Evolutionary conservation across 1,140 invertebrate species (phyloP).

Genomic region (Diorhabda elongata): DNA sequence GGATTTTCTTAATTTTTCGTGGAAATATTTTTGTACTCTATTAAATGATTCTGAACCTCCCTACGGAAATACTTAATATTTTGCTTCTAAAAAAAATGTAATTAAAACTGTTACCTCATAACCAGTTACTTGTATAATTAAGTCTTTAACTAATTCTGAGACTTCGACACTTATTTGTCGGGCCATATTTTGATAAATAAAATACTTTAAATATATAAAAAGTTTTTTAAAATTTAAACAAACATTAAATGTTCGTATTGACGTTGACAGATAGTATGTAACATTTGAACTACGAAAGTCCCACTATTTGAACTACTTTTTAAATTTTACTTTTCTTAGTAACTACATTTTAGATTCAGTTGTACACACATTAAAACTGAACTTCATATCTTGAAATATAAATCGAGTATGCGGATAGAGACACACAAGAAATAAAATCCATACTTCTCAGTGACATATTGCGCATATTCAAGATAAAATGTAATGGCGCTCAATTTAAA

Average conservation of each 20-base stretch:
- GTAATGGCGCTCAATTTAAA: too few relatives aligned
- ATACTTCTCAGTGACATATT: too few relatives aligned
- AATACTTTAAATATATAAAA: background rate
- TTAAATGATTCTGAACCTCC: constrained; percentile 32
- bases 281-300: background rate
- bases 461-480: too few relatives aligned
- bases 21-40: constrained; percentile 29
- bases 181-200: constrained; percentile 19
- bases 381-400: too few relatives aligned
- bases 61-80: constrained; percentile 24
- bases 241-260: background rate
- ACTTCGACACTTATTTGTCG: constrained; percentile 22
- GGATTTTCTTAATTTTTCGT: constrained; percentile 27
- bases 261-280: background rate
- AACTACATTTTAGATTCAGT: too few relatives aligned
- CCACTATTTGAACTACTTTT: background rate
- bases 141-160: constrained; percentile 22
- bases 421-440: too few relatives aligned
- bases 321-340: too few relatives aligned
- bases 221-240: background rate
- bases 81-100: background rate
- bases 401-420: too few relatives aligned
- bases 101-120: constrained; percentile 31
- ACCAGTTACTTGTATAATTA: constrained; percentile 30
- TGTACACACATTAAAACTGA: too few relatives aligned